Evolutionary conservation across 2,797 vertebrate genomes (phyloP).

Genomic region (Masticophis lateralis): DNA sequence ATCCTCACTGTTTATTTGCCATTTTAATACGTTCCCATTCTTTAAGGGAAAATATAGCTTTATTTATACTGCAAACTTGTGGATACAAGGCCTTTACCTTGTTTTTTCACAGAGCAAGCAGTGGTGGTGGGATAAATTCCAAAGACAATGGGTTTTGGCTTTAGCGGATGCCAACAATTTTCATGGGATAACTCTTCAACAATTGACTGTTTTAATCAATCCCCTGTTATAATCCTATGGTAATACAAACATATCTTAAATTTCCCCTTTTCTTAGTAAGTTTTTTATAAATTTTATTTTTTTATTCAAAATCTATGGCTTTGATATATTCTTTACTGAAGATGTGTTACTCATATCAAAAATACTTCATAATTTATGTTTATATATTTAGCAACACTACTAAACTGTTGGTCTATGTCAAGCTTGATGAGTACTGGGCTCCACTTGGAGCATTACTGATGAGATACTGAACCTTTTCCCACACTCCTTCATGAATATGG

Average conservation of each 20-base stretch:
- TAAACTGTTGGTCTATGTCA: not conserved
- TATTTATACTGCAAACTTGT: not conserved
- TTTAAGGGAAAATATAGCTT: not conserved
- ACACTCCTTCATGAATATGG: not conserved
- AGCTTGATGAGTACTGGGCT: not conserved
- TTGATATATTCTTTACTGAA: not conserved
- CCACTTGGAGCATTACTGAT: not conserved
- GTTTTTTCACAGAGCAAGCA: not conserved
- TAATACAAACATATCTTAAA: not conserved
- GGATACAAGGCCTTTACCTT: not conserved
- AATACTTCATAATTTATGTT: not conserved
- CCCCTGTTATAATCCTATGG: not conserved
- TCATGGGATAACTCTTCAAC: not conserved
- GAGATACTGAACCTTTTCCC: not conserved
- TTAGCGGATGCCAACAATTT: not conserved
- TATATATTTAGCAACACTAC: not conserved
- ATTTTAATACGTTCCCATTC: not conserved
- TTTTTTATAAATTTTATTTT: not conserved
- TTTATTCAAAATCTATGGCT: not conserved
- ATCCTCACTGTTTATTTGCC: not conserved
- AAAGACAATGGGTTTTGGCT: not conserved
- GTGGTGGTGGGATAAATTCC: not conserved
- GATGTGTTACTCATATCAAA: not conserved
- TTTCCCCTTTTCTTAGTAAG: not conserved
- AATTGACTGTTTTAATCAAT: not conserved